Evolutionary conservation across 2,113 vertebrate genomes (phyloP).

Genomic region (Vulpes lagopus): DNA sequence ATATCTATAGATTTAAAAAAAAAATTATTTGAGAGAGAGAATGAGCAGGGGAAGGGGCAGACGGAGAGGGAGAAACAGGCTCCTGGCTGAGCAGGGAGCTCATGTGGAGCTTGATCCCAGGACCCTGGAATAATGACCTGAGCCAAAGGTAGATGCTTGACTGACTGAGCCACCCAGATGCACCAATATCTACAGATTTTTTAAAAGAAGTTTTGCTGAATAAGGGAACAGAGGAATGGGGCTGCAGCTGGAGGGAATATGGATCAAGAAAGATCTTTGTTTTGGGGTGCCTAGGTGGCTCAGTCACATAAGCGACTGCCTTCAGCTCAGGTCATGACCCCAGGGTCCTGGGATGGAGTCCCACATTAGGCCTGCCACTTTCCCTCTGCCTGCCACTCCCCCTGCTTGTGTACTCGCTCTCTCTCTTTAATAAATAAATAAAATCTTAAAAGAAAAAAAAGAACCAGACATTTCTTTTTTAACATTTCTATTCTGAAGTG

Average conservation of each 20-base stretch:
- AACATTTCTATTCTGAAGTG: not conserved
- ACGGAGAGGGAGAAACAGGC: not conserved
- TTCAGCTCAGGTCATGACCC: not conserved
- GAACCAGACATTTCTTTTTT: conserved; percentile 15
- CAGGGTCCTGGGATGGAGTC: not conserved
- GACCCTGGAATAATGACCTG: not conserved
- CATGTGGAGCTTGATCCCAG: no score
- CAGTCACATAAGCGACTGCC: not conserved
- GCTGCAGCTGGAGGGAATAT: not conserved
- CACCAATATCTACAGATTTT: not conserved
- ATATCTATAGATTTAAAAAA: not conserved
- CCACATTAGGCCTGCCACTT: not conserved
- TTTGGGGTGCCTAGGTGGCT: not conserved
- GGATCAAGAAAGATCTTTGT: not conserved
- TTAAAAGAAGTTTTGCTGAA: not conserved
- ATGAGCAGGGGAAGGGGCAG: not conserved
- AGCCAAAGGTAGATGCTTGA: not conserved
- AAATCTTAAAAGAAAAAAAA: not conserved
- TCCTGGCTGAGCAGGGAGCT: not conserved
- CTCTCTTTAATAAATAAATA: not conserved
- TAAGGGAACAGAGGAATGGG: not conserved
- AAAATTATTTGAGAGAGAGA: not conserved
- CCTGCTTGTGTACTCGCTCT: not conserved
- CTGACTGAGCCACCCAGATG: not conserved
- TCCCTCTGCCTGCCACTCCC: not conserved